Base-by-base conservation (phyloP, 2,113 vertebrate species). In the Pluvialis apricaria region DNA sequence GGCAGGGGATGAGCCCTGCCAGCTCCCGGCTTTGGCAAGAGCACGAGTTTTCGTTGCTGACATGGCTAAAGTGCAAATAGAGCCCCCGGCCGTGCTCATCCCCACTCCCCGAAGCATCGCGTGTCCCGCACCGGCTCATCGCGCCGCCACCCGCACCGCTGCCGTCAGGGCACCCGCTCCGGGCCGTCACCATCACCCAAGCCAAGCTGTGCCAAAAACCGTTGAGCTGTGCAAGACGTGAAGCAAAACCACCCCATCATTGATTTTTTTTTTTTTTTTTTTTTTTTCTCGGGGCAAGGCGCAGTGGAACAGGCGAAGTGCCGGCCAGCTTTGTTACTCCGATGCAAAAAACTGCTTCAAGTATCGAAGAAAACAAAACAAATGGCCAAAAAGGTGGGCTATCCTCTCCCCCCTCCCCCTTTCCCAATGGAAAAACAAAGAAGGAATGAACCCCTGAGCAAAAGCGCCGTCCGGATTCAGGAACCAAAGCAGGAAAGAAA, bases 391-490 rank as follows among this genome's bases (percentile, higher is more conserved):
- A 51, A 42, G 62, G 49, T 90, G 96, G 97, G 96, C 94, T 54
- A 11, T 92, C 87, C 89, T 92, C 93, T 82, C 61, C 58, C 87
- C 25, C 1, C 44, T 72, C 82, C 82, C 83, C 69, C 32, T 86
- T 92, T 89, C 94, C 84, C 61, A 68, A 11, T 57, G 94, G 92
- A 86, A 97, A 86, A 11, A 90, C 78, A 85, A 92, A 84, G 94
- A 95, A 92, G 71, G 94, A 95, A 95, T 94, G 92, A 97, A 95
- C 91, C 96, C 95, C 96, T 97, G 96, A 97, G 96, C 97, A 90
- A 97, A 97, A 97, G 96, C 66, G 19, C 73, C 8, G n/a, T 80
- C 95, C 71, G 91, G 89, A 82, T 82, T 79, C 55, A 13, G 85
- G 89, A 87, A 83, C 52, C 60, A 6, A 91, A 95, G 87, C 75